Conservation (phyloP, 2,888 invertebrate genomes). For the Nephrotoma appendiculata region DNA sequence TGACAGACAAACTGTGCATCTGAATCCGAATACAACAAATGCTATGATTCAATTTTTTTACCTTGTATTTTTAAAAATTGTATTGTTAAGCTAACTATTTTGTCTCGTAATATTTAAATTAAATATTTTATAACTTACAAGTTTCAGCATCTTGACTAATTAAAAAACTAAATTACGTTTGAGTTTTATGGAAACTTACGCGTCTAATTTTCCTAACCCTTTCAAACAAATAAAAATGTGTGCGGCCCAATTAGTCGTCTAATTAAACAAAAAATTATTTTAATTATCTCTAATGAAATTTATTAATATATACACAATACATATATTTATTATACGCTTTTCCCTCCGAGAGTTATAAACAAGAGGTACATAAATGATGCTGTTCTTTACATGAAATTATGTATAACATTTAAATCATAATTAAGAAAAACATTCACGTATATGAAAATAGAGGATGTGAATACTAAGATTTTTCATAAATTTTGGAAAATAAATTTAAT, state of each 20-base stretch:
- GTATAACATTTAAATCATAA: background rate
- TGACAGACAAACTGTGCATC: too few relatives aligned
- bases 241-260: background rate
- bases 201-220: background rate
- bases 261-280: background rate
- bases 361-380: background rate
- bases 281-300: background rate
- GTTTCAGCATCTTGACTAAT: too few relatives aligned
- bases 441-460: background rate
- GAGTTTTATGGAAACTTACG: background rate
- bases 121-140: too few relatives aligned
- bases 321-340: background rate
- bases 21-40: too few relatives aligned
- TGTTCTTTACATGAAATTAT: background rate
- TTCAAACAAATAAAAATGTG: background rate
- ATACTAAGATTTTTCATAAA: background rate
- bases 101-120: too few relatives aligned
- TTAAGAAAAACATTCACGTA: background rate
- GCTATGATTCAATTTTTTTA: too few relatives aligned
- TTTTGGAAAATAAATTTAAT: background rate
- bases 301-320: background rate
- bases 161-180: too few relatives aligned
- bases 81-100: too few relatives aligned
- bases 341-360: background rate
- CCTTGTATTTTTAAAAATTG: too few relatives aligned